phyloP scores from a whole-genome alignment of 2,888 invertebrate genomes.

The Microdon myrmicae region DNA sequence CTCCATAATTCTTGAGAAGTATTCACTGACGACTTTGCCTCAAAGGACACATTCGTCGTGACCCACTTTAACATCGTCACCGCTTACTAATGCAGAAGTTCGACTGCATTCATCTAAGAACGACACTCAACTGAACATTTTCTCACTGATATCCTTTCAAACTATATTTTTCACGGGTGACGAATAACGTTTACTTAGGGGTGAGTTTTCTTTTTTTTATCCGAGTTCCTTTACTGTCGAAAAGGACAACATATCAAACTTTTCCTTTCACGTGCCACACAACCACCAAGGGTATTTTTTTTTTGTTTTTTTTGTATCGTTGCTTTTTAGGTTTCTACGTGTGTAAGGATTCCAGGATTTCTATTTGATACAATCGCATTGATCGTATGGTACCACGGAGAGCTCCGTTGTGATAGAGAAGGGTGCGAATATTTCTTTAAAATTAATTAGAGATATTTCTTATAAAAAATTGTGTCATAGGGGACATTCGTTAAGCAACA shows the following conservation, averaged over 20 bases:
- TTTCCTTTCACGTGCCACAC: too few relatives aligned
- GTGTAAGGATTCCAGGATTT: conserved; percentile 15
- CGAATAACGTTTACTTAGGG: conserved; percentile 8
- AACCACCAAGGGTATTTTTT: not conserved
- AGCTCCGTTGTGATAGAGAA: conserved; percentile 8
- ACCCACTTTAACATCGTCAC: conserved; percentile 64
- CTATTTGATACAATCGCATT: conserved; percentile 34
- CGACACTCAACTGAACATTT: conserved; percentile 34
- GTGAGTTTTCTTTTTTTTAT: conserved; percentile 6
- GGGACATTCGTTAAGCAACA: too few relatives aligned
- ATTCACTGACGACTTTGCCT: conserved; percentile 51
- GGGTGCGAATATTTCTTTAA: conserved; percentile 25
- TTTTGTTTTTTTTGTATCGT: not conserved
- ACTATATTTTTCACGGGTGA: not conserved
- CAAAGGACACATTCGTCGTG: conserved; percentile 57
- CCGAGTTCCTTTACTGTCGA: not conserved
- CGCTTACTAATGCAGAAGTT: not conserved
- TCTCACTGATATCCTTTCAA: conserved; percentile 2
- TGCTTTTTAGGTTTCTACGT: not conserved
- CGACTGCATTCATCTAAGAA: conserved; percentile 19
- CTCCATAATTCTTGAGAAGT: conserved; percentile 7
- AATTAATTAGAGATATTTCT: too few relatives aligned
- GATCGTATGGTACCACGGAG: conserved; percentile 35
- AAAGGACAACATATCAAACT: too few relatives aligned
- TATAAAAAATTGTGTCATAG: too few relatives aligned